Conservation (phyloP, 2,113 vertebrate genomes). For the Tragelaphus strepsiceros region DNA sequence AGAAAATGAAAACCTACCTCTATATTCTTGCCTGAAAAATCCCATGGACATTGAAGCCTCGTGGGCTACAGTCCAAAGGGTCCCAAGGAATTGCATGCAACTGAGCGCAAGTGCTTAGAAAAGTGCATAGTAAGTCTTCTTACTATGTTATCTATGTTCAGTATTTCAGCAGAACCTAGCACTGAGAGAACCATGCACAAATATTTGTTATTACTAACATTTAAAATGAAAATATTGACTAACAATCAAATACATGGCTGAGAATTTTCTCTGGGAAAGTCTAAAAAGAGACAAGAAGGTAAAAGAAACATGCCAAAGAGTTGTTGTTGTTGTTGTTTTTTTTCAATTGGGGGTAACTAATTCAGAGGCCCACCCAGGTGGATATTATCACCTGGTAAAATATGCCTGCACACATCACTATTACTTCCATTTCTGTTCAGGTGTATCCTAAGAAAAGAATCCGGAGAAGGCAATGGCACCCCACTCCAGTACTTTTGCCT, state of each 20-base stretch:
- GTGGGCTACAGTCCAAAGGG: not conserved
- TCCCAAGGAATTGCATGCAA: not conserved
- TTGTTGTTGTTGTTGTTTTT: not conserved
- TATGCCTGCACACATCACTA: rapidly evolving
- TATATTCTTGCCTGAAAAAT: not conserved
- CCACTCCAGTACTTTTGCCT: too few relatives aligned
- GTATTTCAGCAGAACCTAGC: not conserved
- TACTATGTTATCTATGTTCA: not conserved
- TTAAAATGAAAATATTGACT: not conserved
- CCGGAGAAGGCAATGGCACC: too few relatives aligned
- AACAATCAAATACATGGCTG: not conserved
- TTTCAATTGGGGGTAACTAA: not conserved
- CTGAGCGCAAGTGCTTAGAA: not conserved
- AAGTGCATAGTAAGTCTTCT: not conserved
- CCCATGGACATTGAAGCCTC: not conserved
- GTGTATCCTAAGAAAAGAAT: not conserved
- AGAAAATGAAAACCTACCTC: not conserved
- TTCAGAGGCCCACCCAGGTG: not conserved
- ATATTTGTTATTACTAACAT: not conserved
- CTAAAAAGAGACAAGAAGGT: not conserved
- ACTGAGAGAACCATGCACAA: not conserved
- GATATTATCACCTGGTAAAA: not conserved
- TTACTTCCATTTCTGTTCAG: not conserved
- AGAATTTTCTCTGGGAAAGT: not conserved
- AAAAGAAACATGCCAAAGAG: not conserved